Evolutionary conservation across 1,140 invertebrate species (phyloP).

Genomic region (Lamellibrachia luymesi): DNA sequence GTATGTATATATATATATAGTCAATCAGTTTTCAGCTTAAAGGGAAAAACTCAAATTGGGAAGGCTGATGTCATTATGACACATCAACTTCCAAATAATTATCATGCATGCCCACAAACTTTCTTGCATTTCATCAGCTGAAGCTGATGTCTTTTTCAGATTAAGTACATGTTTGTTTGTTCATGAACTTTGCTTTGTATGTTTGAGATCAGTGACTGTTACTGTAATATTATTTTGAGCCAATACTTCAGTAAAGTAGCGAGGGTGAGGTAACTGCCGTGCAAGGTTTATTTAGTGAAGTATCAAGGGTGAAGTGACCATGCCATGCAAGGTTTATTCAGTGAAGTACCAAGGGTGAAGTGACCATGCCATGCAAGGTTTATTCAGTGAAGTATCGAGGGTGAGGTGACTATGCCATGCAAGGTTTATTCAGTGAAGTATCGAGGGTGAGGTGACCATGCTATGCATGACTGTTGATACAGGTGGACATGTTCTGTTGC

Average conservation of each 20-base stretch:
- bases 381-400: too few species aligned
- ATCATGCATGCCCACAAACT: background rate
- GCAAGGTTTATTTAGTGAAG: background rate
- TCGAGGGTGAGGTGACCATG: background rate
- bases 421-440: background rate
- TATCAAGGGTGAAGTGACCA: background rate
- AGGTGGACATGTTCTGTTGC: conserved; percentile 9
- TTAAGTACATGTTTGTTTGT: background rate
- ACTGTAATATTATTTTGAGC: background rate
- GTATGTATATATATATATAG: too few species aligned
- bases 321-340: too few species aligned
- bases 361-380: background rate
- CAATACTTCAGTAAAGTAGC: too few species aligned
- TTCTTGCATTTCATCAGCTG: background rate
- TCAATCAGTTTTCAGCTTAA: too few species aligned
- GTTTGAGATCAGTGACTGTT: background rate
- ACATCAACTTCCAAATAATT: background rate
- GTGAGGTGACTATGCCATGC: background rate
- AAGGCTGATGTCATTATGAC: background rate
- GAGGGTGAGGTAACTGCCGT: too few species aligned
- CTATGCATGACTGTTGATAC: background rate
- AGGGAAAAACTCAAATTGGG: too few species aligned
- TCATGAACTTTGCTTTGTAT: background rate
- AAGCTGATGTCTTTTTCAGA: too few species aligned
- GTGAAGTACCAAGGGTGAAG: too few species aligned